Conservation (phyloP, 2,113 vertebrate species). For the Acanthochromis polyacanthus region DNA sequence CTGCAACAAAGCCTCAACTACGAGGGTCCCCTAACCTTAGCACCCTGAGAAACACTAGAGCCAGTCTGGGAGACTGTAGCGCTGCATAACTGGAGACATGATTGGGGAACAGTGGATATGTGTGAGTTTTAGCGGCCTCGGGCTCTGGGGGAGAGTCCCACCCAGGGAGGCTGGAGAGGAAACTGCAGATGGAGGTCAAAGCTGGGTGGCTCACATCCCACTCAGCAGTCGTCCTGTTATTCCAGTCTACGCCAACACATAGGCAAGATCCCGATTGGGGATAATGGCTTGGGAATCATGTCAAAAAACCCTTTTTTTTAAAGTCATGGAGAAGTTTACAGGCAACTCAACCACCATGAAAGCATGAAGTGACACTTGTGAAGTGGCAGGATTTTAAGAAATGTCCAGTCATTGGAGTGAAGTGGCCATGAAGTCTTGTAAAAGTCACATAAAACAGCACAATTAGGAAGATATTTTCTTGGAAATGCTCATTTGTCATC, state of each 20-base stretch:
- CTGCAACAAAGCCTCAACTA: slow-evolving; percentile 74
- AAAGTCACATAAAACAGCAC: slow-evolving; percentile 36
- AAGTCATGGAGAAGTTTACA: background rate
- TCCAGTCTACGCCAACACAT: slow-evolving; percentile 56
- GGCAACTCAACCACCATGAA: slow-evolving; percentile 4
- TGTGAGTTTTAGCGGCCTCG: slow-evolving; percentile 50
- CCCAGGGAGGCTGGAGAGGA: slow-evolving; percentile 79
- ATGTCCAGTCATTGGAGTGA: background rate
- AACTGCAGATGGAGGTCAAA: slow-evolving; percentile 75
- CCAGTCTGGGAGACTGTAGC: slow-evolving; percentile 45
- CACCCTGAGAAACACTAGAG: slow-evolving; percentile 62
- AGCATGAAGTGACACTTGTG: slow-evolving; percentile 13
- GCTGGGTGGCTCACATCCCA: slow-evolving; percentile 63
- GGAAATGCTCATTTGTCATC: slow-evolving; percentile 29
- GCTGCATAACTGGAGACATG: slow-evolving; percentile 46
- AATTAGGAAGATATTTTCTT: slow-evolving; percentile 33
- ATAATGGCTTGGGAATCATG: slow-evolving; percentile 38
- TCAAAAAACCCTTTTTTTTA: background rate
- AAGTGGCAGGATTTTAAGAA: background rate
- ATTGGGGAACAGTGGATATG: slow-evolving; percentile 69
- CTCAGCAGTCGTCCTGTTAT: slow-evolving; percentile 67
- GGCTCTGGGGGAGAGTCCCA: slow-evolving; percentile 65
- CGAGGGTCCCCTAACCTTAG: slow-evolving; percentile 61
- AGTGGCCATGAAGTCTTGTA: background rate
- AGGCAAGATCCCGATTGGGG: slow-evolving; percentile 23